phyloP scores from a whole-genome alignment of 2,888 invertebrate species.

The Nemotelus nigrinus region DNA sequence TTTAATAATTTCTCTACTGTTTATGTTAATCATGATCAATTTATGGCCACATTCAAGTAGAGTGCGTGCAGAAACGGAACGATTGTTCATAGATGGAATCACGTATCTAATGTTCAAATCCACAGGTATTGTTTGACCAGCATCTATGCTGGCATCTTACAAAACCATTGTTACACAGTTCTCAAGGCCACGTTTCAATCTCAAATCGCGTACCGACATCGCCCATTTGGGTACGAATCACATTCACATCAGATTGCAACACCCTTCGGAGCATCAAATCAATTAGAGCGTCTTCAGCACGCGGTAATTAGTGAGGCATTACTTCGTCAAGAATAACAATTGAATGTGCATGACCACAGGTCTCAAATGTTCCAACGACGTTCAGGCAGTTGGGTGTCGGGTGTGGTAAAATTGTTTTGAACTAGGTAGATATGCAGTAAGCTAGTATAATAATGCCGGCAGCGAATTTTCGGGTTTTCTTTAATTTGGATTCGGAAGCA shows the following conservation, averaged over 20 bases:
- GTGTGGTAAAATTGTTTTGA: slow-evolving; percentile 1
- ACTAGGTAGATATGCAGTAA: neutral
- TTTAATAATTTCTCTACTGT: too few species aligned
- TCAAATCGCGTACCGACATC: neutral
- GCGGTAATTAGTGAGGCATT: slow-evolving; percentile 22
- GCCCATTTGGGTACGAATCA: neutral
- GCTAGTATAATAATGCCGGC: neutral
- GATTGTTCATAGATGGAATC: too few species aligned
- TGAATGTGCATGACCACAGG: neutral
- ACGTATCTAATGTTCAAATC: neutral
- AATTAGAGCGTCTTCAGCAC: slow-evolving; percentile 26
- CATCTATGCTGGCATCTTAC: neutral
- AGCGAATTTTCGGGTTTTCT: neutral
- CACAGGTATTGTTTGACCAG: slow-evolving; percentile 8
- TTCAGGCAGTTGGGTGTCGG: neutral
- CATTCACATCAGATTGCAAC: neutral
- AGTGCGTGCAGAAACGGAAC: too few species aligned
- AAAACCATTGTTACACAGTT: neutral
- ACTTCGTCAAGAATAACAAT: slow-evolving; percentile 9
- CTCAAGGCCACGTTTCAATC: slow-evolving; percentile 4
- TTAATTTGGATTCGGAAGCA: too few species aligned
- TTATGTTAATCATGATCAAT: too few species aligned
- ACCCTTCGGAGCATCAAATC: slow-evolving; percentile 9
- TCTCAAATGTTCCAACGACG: neutral
- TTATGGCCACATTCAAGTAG: too few species aligned